phyloP scores from a whole-genome alignment of 2,888 invertebrate genomes.

The Phortica okadai region DNA sequence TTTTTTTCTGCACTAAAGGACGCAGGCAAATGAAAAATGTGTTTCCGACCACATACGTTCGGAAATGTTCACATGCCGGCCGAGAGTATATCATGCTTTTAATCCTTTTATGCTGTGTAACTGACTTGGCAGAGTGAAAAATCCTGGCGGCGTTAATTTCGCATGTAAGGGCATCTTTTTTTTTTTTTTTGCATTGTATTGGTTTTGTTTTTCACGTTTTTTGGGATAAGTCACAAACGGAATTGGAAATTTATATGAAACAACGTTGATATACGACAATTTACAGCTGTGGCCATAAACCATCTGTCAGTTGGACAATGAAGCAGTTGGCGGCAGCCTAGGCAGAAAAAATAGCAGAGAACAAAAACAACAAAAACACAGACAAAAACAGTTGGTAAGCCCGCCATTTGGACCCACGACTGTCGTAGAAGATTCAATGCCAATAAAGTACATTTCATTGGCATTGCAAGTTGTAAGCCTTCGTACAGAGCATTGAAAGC shows the following conservation, averaged over 20 bases:
- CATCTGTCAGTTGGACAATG: slow-evolving; percentile 62
- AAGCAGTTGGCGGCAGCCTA: slow-evolving; percentile 1
- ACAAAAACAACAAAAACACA: not conserved
- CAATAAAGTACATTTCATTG: slow-evolving; percentile 59
- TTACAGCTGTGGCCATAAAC: slow-evolving; percentile 60
- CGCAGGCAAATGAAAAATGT: slow-evolving; percentile 38
- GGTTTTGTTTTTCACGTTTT: slow-evolving; percentile 26
- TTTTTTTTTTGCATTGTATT: not conserved
- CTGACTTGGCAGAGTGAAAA: slow-evolving; percentile 7
- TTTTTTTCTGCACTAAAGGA: slow-evolving; percentile 37
- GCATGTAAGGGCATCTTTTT: not conserved
- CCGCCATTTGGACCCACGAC: slow-evolving; percentile 35
- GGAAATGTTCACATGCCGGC: slow-evolving; percentile 3
- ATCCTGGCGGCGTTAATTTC: slow-evolving; percentile 28
- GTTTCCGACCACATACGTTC: slow-evolving; percentile 19
- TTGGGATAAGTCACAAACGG: slow-evolving; percentile 63
- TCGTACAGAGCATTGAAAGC: slow-evolving; percentile 57
- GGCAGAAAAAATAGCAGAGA: not conserved
- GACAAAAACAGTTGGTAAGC: slow-evolving; percentile 16
- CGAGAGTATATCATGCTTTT: slow-evolving; percentile 30
- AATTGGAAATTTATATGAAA: slow-evolving; percentile 68
- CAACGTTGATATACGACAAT: slow-evolving; percentile 28
- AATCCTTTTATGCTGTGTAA: slow-evolving; percentile 40
- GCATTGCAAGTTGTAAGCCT: slow-evolving; percentile 65
- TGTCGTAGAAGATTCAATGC: slow-evolving; percentile 45